A percentile compares a stretch with the other conserved stretches of the same genome.
Conservation (phyloP, 2,113 vertebrate genomes). For the Takifugu bimaculatus region DNA sequence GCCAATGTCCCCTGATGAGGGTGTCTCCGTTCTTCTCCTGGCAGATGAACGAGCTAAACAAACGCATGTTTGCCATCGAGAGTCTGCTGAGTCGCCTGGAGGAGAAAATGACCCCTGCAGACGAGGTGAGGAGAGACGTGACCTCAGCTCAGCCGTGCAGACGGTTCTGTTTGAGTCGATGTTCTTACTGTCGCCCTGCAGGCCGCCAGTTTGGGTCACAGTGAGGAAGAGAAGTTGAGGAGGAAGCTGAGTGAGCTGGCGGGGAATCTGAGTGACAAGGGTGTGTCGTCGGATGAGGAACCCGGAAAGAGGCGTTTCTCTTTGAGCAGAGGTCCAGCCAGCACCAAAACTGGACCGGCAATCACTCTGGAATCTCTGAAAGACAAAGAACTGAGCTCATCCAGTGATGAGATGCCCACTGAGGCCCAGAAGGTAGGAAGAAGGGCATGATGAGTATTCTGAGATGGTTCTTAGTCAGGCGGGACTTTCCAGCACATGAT, state of each 20-base stretch:
- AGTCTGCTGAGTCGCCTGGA: conserved; percentile 78
- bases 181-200: conserved; percentile 8
- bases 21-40: neutral
- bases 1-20: neutral
- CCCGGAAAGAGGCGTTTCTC: conserved; percentile 38
- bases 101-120: conserved; percentile 73
- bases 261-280: conserved; percentile 81
- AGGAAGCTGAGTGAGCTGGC: conserved; percentile 85
- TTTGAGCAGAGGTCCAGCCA: conserved; percentile 4
- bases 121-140: conserved; percentile 59
- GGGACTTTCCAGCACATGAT: too few species aligned
- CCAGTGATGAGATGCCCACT: conserved; percentile 61
- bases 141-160: too few species aligned
- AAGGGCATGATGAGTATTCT: too few species aligned
- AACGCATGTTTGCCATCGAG: conserved; percentile 79
- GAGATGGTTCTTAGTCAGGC: too few species aligned
- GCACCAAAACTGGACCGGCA: neutral
- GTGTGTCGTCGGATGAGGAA: conserved; percentile 83
- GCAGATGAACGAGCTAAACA: conserved; percentile 82
- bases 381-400: conserved; percentile 60
- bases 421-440: conserved; percentile 75
- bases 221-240: conserved; percentile 82
- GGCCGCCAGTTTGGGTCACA: conserved; percentile 38
- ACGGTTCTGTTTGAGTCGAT: too few species aligned
- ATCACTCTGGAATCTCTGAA: conserved; percentile 21